A percentile compares a stretch with the other conserved stretches of the same genome.
Conservation (phyloP, 2,113 vertebrate genomes). For the Oxyruncus cristatus region DNA sequence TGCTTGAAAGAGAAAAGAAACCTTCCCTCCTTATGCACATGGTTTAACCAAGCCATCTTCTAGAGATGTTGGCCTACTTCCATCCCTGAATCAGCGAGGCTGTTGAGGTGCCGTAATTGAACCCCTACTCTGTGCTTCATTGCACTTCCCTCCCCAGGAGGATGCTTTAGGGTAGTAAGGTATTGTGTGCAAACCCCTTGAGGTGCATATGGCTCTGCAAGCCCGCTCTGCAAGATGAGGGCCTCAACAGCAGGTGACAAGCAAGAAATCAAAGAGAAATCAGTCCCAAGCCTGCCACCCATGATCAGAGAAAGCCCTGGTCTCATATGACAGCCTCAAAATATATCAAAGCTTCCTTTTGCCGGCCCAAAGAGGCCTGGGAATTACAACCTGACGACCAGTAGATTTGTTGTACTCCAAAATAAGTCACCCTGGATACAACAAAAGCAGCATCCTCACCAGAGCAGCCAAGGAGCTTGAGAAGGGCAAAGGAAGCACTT, state of each 20-base stretch:
- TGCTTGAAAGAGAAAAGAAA: neutral
- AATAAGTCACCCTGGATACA: neutral
- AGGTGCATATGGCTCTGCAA: neutral
- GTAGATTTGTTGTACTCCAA: neutral
- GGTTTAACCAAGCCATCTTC: neutral
- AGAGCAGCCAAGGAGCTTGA: neutral
- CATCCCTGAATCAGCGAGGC: fast-evolving
- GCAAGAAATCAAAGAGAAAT: neutral
- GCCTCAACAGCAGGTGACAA: neutral
- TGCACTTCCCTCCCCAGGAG: neutral
- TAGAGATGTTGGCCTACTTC: neutral
- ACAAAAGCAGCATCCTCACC: neutral
- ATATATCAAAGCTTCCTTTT: neutral
- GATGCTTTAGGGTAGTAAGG: neutral
- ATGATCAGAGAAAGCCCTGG: neutral
- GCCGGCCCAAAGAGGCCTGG: neutral
- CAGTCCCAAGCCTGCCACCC: fast-evolving
- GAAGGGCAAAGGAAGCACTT: neutral
- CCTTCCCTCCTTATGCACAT: neutral
- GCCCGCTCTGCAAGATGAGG: neutral
- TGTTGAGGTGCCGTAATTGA: neutral
- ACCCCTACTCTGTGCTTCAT: neutral
- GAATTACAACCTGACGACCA: neutral
- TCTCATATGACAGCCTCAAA: neutral
- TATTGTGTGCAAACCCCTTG: neutral